Base-by-base conservation (phyloP, 2,113 vertebrate species). In the Phylloscopus trochilus region DNA sequence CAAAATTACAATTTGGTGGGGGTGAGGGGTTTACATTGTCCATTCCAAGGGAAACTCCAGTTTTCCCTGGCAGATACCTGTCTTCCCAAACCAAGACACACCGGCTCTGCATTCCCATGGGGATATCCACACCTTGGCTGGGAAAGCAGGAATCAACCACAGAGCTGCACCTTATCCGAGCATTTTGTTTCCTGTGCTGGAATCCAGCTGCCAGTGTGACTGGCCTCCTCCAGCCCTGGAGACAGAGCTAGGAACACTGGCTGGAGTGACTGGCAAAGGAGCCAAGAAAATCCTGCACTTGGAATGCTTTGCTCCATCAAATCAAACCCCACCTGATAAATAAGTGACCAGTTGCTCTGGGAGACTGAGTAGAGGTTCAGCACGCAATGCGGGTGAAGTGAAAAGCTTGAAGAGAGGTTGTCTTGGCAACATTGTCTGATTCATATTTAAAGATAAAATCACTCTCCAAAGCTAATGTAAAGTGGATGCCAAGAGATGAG, bases 361-460 rank as follows among this genome's bases (percentile, higher is more conserved):
- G 58, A 66, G 70, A 58, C 27, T 72, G 47, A 68, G 56, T 31
- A 73, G 83, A 56, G 60, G 68, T 43, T 91, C 78, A 26, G 67
- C 59, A 63, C 7, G 30, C 44, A 35, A 4, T 9, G 31, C 26
- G 27, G 60, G 41, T 0, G 2, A 74, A 92, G 86, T 3, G 8
- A 69, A 80, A 87, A 68, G 23, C 68, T 39, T 67, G 58, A 88
- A 58, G 66, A 82, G 59, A 77, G 58, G 86, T 91, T 94, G 91
- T 90, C 88, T 74, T 95, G 82, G 87, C 90, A 96, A 94, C 92
- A 43, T 56, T 13, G 2, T 27, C 73, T 88, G 89, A 82, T 92
- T 88, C 92, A 75, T 91, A 90, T 92, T 95, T 96, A 80, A 92
- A 87, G 74, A 91, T 56, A 69, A 78, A 77, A 76, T 37, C 44